A percentile compares a stretch with the other conserved stretches of the same genome.
phyloP scores from a whole-genome alignment of 2,797 vertebrate genomes.

The Malacoctenus gilli region DNA sequence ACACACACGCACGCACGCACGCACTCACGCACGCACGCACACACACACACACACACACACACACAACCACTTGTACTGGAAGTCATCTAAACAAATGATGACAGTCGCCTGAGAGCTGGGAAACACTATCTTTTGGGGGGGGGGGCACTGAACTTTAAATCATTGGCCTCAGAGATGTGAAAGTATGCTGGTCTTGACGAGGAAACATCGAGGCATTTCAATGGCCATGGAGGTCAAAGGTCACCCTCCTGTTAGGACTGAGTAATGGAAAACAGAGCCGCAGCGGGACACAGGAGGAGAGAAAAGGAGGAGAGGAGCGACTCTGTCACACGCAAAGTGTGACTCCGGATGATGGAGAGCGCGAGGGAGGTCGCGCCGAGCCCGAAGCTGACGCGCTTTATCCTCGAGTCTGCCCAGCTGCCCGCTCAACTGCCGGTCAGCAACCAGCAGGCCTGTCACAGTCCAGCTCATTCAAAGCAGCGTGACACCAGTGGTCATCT shows the following conservation, averaged over 20 bases:
- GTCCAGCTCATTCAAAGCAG: neutral
- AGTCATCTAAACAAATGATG: conserved; percentile 51
- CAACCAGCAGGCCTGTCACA: too few relatives aligned
- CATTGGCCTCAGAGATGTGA: conserved; percentile 47
- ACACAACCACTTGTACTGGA: conserved; percentile 23
- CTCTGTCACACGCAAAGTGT: conserved; percentile 40
- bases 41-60: too few relatives aligned
- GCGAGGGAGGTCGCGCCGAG: conserved; percentile 24
- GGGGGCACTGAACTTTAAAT: conserved; percentile 65
- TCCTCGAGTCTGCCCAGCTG: conserved; percentile 51
- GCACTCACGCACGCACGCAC: too few relatives aligned
- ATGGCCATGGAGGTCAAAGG: conserved; percentile 35
- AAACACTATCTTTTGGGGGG: conserved; percentile 56
- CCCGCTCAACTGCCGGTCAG: conserved; percentile 5
- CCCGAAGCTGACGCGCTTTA: conserved; percentile 29
- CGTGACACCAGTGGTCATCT: neutral
- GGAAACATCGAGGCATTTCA: conserved; percentile 20
- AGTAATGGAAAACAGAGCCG: conserved; percentile 13
- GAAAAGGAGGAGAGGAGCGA: conserved; percentile 22
- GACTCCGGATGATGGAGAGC: conserved; percentile 43
- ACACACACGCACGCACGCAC: too few relatives aligned
- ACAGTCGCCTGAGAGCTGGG: conserved; percentile 48
- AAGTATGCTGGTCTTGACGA: conserved; percentile 29
- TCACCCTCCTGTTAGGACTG: conserved; percentile 13
- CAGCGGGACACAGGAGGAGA: neutral